A percentile compares a stretch with the other conserved stretches of the same genome.
Conservation (phyloP, 2,797 vertebrate species). For the Thunnus albacares region DNA sequence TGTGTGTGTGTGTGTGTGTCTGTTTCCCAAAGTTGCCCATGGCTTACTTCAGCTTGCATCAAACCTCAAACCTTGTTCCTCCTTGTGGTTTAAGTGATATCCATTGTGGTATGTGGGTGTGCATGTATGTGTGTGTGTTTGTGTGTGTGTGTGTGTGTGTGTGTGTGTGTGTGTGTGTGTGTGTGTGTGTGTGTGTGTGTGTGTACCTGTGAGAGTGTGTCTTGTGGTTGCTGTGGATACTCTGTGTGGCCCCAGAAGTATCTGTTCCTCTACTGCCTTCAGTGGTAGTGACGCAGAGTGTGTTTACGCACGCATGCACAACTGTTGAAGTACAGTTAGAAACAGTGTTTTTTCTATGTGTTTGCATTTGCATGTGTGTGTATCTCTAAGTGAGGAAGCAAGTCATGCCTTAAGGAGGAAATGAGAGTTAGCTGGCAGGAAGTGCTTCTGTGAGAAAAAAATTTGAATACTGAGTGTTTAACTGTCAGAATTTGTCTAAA, state of each 20-base stretch:
- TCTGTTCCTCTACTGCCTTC: conserved; percentile 68
- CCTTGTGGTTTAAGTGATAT: conserved; percentile 67
- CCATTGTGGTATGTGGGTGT: conserved; percentile 55
- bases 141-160: conserved; percentile 8
- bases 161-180: conserved; percentile 6
- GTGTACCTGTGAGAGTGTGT: conserved; percentile 9
- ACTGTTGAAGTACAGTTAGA: neutral
- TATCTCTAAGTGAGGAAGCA: conserved; percentile 67
- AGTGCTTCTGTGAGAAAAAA: conserved; percentile 73
- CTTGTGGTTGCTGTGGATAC: conserved; percentile 66
- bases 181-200: conserved; percentile 3
- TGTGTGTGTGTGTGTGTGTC: conserved; percentile 17
- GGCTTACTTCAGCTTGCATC: conserved; percentile 9
- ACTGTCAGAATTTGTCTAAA: neutral
- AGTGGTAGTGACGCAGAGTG: conserved; percentile 21
- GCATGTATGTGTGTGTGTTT: conserved; percentile 10
- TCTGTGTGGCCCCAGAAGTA: conserved; percentile 28
- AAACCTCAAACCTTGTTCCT: conserved; percentile 57
- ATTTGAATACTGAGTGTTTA: conserved; percentile 15
- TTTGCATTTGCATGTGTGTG: conserved; percentile 1
- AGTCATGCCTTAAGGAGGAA: conserved; percentile 71
- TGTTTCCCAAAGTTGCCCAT: conserved; percentile 16
- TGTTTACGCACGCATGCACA: neutral
- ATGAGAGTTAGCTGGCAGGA: conserved; percentile 83
- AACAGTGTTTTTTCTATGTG: neutral